Evolutionary conservation across 2,113 vertebrate species (phyloP).

Genomic region (Engraulis encrasicolus): DNA sequence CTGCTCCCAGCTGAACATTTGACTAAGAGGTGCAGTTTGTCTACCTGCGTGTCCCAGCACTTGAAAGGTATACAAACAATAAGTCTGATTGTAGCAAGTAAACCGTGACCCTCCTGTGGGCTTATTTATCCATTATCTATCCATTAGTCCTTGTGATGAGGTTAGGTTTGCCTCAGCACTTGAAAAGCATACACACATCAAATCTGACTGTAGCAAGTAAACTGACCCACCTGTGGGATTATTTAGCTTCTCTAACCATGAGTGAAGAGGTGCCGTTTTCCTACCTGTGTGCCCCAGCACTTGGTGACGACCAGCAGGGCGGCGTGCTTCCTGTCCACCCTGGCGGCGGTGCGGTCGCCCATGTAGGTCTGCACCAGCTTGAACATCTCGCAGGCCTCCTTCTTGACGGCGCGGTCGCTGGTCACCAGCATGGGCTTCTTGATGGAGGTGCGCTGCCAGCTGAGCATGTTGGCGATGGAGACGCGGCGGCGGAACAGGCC

Average conservation of each 20-base stretch:
- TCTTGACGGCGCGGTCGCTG: constrained; percentile 76
- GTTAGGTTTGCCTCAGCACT: too few relatives aligned
- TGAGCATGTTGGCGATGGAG: constrained; percentile 82
- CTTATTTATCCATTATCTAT: too few relatives aligned
- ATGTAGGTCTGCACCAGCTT: constrained; percentile 83
- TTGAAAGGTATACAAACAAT: too few relatives aligned
- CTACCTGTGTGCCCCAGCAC: constrained; percentile 72
- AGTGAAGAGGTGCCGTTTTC: neutral
- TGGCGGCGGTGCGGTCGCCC: constrained; percentile 78
- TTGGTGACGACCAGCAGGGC: constrained; percentile 75
- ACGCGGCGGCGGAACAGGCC: constrained; percentile 80
- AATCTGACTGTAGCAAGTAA: too few relatives aligned
- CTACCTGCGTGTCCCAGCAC: constrained; percentile 72
- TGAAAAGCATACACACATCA: too few relatives aligned
- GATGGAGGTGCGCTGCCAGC: constrained; percentile 79
- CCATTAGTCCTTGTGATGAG: too few relatives aligned
- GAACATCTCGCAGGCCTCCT: constrained; percentile 83
- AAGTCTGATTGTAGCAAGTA: too few relatives aligned
- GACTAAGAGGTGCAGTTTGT: neutral
- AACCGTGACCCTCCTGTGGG: too few relatives aligned
- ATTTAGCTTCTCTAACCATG: too few relatives aligned
- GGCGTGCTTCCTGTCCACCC: constrained; percentile 72
- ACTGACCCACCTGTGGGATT: too few relatives aligned
- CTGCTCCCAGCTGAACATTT: too few relatives aligned
- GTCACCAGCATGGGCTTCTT: constrained; percentile 84